phyloP scores from a whole-genome alignment of 2,888 invertebrate species.

The Chaitophorus viminalis region DNA sequence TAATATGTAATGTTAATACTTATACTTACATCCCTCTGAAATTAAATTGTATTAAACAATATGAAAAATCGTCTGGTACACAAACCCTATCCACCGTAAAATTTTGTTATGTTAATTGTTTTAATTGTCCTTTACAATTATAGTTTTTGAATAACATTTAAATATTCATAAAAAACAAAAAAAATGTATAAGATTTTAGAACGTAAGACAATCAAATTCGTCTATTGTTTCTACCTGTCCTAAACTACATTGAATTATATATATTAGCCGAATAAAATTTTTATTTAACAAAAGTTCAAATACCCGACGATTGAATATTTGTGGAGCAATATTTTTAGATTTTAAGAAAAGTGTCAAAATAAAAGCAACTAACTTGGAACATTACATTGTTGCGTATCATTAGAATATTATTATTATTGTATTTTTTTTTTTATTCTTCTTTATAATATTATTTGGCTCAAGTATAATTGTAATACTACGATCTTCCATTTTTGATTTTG shows the following conservation, averaged over 20 bases:
- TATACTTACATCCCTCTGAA: not conserved
- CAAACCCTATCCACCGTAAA: not conserved
- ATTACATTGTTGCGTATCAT: conserved; percentile 16
- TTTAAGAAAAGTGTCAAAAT: conserved; percentile 31
- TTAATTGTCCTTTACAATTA: not conserved
- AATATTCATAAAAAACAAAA: not conserved
- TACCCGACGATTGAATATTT: conserved; percentile 40
- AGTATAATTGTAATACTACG: conserved; percentile 55
- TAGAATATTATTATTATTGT: conserved; percentile 47
- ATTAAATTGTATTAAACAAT: not conserved
- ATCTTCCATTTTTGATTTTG: conserved; percentile 59
- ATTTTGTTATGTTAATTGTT: not conserved
- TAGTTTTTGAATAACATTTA: not conserved
- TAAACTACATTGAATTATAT: not conserved
- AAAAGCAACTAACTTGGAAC: conserved; percentile 27
- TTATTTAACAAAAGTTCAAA: not conserved
- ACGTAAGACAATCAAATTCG: conserved; percentile 54
- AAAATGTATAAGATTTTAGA: conserved; percentile 27
- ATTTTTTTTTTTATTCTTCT: conserved; percentile 21
- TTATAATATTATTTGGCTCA: conserved; percentile 59
- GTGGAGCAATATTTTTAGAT: conserved; percentile 50
- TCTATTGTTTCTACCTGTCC: conserved; percentile 2
- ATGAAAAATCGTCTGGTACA: conserved; percentile 25
- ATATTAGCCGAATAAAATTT: not conserved
- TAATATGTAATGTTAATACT: conserved; percentile 29